Percentiles rank a stretch among this genome's conserved stretches.
These are phyloP conservation scores for Tenthredo mesomela DNA, from an alignment of 2,888 invertebrate genomes.

Conservation along the genomic window DNA sequence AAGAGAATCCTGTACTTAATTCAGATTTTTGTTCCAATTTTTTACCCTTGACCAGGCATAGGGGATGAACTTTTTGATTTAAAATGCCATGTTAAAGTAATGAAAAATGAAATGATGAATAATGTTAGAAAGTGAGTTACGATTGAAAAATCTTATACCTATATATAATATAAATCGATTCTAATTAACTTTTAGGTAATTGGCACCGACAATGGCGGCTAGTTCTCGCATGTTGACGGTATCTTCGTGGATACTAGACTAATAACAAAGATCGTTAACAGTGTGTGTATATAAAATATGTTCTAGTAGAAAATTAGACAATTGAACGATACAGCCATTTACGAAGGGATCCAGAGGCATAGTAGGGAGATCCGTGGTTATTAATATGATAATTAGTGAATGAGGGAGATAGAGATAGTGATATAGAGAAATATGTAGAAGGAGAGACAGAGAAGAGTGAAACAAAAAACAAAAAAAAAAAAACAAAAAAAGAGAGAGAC, in stretches of 20 bases:
- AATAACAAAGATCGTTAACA: conserved; percentile 34
- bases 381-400: conserved; percentile 53
- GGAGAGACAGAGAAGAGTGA: conserved; percentile 35
- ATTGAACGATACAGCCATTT: not conserved
- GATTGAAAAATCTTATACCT: not conserved
- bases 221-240: not conserved
- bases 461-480: conserved; percentile 26
- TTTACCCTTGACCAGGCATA: too few species aligned
- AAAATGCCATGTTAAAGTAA: too few species aligned
- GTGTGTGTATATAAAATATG: not conserved
- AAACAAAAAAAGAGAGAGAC: conserved; percentile 46
- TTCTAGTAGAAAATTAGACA: conserved; percentile 51
- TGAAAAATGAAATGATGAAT: not conserved
- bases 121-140: not conserved
- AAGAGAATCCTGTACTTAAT: too few species aligned
- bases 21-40: too few species aligned
- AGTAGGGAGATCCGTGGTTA: conserved; percentile 32
- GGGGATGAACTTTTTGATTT: too few species aligned
- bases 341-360: conserved; percentile 47
- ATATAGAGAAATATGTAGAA: conserved; percentile 7
- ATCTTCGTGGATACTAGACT: not conserved
- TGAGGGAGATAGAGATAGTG: conserved; percentile 41
- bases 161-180: conserved; percentile 33
- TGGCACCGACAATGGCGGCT: not conserved
- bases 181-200: conserved; percentile 42